Percentiles rank a stretch among this genome's conserved stretches.
Evolutionary conservation across 35 echinoderm and acorn worm genomes (phyloP).

Genomic region (Ophiothrix spiculata): DNA sequence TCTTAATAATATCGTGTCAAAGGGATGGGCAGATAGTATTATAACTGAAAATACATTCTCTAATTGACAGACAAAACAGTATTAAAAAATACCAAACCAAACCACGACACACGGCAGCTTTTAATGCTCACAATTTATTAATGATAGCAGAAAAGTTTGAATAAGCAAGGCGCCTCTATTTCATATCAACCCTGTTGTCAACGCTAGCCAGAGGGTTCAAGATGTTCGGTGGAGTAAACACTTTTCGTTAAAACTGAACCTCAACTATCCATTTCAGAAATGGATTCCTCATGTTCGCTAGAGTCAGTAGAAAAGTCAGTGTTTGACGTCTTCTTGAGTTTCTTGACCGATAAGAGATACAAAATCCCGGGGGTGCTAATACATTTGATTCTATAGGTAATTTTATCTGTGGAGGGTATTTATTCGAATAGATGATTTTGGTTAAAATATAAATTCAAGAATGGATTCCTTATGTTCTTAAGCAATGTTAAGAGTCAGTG

Average conservation of each 20-base stretch:
- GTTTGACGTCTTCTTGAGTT: neutral
- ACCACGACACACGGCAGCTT: too few relatives aligned
- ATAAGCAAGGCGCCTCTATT: neutral
- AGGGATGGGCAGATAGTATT: too few relatives aligned
- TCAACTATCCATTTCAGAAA: neutral
- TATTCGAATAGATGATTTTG: neutral
- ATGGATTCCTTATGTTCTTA: neutral
- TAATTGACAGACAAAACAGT: too few relatives aligned
- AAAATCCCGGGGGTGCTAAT: too few relatives aligned
- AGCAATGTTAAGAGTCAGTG: neutral
- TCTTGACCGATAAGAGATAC: too few relatives aligned
- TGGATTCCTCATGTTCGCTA: neutral
- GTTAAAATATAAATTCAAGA: neutral
- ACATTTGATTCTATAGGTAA: too few relatives aligned
- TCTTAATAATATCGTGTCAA: too few relatives aligned
- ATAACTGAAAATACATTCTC: too few relatives aligned
- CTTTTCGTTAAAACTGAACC: neutral
- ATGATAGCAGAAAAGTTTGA: neutral
- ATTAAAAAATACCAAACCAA: too few relatives aligned
- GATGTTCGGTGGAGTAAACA: conserved; percentile 7
- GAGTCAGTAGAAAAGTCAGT: neutral
- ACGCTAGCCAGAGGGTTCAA: neutral
- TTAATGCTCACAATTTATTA: too few relatives aligned
- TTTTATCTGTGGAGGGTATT: neutral
- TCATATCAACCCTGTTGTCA: neutral